Evolutionary conservation across 2,797 vertebrate species (phyloP), one percentile per base, ranked within the genome.

Genomic region (Thalassophryne amazonica): DNA sequence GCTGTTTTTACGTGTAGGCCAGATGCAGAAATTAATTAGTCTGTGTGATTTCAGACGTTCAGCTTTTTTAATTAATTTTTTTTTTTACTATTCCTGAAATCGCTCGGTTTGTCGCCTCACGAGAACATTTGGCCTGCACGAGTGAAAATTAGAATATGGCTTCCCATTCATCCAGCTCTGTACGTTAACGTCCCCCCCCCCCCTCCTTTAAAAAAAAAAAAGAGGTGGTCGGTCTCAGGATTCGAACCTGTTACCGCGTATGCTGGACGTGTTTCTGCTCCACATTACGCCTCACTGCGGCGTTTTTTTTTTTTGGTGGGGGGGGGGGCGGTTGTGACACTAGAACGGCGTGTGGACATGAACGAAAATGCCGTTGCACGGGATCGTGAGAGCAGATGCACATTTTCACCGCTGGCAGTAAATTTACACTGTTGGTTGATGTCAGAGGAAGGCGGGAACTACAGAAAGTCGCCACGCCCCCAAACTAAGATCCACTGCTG

Each of bases 101-200:
- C 35, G 58, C 28, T 45, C 17, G 57, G 52, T 28, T 47, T 23
- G 27, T 41, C 16, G 17, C 25, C 29, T 64, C 31, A 3, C 27
- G 31, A 2, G 48, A 13, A 38, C 51, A 43, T 59, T 65, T 52
- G 28, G 48, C 42, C 40, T 38, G 51, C 52, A 31, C 23, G 25
- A 25, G 63, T 41, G 63, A 77, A 69, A 76, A 69, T 64, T 53
- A 76, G 81, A 89, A 91, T 73, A 91, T 90, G 90, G 88, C 89
- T 57, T 81, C 89, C 88, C 88, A 90, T 91, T 91, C 89, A 90
- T 90, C 79, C 85, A 59, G 73, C 74, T 77, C 58, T 37, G 21
- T 53, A 73, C 60, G 78, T 68, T 59, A 70, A 70, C 58, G 70
- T 74, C 45, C 59, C 70, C 38, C 32, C 30, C 1, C 40, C 11